phyloP scores from a whole-genome alignment of 1,140 invertebrate species.

The Drosophila guanche region DNA sequence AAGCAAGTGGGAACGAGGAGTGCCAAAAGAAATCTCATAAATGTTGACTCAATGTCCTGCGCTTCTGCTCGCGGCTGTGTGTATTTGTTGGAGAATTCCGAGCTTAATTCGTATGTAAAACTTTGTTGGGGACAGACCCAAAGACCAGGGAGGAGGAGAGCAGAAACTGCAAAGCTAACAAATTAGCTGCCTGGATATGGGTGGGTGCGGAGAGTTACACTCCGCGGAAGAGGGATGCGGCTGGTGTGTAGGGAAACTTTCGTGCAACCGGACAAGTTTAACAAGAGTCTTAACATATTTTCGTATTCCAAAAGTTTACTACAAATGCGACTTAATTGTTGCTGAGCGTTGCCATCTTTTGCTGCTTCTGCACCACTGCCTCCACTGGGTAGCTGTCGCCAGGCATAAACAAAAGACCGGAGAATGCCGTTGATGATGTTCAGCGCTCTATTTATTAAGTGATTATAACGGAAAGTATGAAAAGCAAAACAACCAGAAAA shows the following conservation, averaged over 20 bases:
- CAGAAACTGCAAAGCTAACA: conserved; percentile 48
- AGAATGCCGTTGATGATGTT: conserved; percentile 48
- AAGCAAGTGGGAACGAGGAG: conserved; percentile 19
- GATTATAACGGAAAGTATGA: conserved; percentile 54
- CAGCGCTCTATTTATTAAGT: conserved; percentile 68
- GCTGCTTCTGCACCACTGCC: conserved; percentile 7
- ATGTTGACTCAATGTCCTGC: conserved; percentile 47
- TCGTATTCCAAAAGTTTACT: conserved; percentile 76
- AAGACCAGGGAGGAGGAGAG: conserved; percentile 18
- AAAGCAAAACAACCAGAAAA: conserved; percentile 18
- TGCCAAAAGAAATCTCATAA: conserved; percentile 64
- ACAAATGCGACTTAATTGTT: conserved; percentile 81
- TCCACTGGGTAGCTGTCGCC: conserved; percentile 3
- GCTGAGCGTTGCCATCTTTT: conserved; percentile 50
- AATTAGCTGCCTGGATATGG: conserved; percentile 43
- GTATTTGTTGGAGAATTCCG: conserved; percentile 14
- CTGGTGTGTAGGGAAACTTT: conserved; percentile 34
- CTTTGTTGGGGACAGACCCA: conserved; percentile 56
- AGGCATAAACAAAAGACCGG: conserved; percentile 48
- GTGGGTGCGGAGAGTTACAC: background rate
- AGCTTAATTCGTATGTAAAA: conserved; percentile 68
- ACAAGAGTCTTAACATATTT: conserved; percentile 81
- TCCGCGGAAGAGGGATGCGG: background rate
- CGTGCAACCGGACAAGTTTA: conserved; percentile 71
- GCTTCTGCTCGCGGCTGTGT: background rate